Base-by-base conservation (phyloP, 2,797 vertebrate genomes). In the Pempheris klunzingeri region DNA sequence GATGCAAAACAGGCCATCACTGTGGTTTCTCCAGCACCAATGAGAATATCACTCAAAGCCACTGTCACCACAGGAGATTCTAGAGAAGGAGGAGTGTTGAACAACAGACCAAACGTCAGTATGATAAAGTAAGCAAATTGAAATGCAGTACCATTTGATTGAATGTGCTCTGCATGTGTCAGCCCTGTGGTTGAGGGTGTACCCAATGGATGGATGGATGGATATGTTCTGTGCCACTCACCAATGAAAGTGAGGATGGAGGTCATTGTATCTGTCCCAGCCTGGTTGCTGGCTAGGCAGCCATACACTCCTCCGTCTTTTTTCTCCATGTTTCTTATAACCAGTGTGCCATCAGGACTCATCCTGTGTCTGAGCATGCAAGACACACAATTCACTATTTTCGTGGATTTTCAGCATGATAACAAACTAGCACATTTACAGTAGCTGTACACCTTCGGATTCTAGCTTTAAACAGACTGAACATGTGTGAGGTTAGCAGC, bases 271-370 rank as follows among this genome's bases (percentile, higher is more conserved):
- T 97, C 95, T 14, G 95, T 97, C 74, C 98, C 98, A 14, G 97
- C 98, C 64, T 89, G 83, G 78, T 97, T 99, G 93, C 96, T 98
- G 74, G 96, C 98, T 82, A 99, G 91, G 80, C 98, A 99, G 69
- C 95, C 95, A 44, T 99, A 99, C n/a, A 93, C 58, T n/a, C 98
- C 98, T 79, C 92, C 95, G 77, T 99, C 97, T 83, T 94, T 96
- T 66, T 90, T 89, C 88, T 92, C 61, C 34, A 93, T 87, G 81
- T 95, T 96, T 89, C 88, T 96, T 78, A 99, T 96, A 53, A 96
- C 77, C 85, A 99, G 92, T 5, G 95, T 94, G 13, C 98, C 97
- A 84, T 98, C 96, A 50, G 95, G 85, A 17, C 90, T 96, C 92
- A 97, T 88, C 76, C 95, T 96, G 78, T 96, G 95, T 82, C 98